Evolutionary conservation across 2,113 vertebrate genomes (phyloP).

Genomic region (Gavialis gangeticus): DNA sequence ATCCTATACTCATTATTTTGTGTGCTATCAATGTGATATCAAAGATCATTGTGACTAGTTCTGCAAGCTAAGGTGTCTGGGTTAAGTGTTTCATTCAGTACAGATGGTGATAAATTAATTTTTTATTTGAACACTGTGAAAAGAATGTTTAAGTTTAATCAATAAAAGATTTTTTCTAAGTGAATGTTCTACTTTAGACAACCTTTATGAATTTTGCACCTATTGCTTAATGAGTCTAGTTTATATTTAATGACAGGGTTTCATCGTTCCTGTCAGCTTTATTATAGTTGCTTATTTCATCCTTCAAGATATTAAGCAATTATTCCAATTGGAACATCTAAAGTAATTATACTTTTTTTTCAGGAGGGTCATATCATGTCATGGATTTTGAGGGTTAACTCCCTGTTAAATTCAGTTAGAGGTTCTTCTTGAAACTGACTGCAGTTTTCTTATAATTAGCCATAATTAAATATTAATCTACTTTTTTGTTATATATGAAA

Average conservation of each 20-base stretch:
- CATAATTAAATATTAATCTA: neutral
- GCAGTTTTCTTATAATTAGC: neutral
- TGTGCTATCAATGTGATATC: neutral
- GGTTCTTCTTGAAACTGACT: neutral
- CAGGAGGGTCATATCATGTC: neutral
- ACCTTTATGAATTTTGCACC: neutral
- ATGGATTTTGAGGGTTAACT: neutral
- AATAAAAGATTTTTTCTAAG: neutral
- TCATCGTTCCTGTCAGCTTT: neutral
- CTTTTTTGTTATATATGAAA: neutral
- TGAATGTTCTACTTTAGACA: neutral
- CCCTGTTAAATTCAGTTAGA: neutral
- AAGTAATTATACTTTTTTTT: accelerated
- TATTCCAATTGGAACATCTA: neutral
- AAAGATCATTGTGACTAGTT: neutral
- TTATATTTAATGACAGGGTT: neutral
- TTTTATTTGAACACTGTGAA: neutral
- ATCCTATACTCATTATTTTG: neutral
- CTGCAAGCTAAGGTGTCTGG: neutral
- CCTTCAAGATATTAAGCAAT: neutral
- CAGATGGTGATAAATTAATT: neutral
- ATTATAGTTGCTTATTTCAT: neutral
- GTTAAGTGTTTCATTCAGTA: neutral
- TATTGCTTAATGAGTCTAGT: neutral
- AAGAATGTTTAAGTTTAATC: neutral